These are phyloP conservation scores for Anagyrus pseudococci DNA, from an alignment of 2,888 invertebrate genomes.

Conservation along the genomic window DNA sequence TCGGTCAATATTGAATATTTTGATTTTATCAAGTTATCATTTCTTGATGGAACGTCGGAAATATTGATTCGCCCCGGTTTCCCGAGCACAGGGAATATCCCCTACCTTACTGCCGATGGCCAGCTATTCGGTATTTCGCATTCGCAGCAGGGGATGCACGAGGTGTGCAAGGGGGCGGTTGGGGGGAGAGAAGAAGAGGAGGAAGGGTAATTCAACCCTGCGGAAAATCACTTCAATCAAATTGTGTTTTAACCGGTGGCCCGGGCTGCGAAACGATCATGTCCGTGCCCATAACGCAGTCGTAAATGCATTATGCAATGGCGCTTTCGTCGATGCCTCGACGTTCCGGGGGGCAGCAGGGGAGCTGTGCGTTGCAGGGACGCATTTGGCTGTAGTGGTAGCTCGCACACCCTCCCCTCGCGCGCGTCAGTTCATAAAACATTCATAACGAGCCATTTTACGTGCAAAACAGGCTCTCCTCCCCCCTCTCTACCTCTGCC, in stretches of 20 bases:
- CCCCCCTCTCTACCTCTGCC: no score
- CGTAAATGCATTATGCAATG: slow-evolving; percentile 36
- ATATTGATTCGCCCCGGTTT: no score
- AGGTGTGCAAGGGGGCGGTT: no score
- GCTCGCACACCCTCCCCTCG: not conserved
- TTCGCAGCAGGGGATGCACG: no score
- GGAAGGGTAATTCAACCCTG: not conserved
- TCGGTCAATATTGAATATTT: no score
- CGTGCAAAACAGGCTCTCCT: slow-evolving; percentile 37
- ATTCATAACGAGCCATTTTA: slow-evolving; percentile 37
- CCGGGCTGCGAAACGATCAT: slow-evolving; percentile 7
- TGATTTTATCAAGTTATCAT: no score
- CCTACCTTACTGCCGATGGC: no score
- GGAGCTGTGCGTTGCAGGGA: not conserved
- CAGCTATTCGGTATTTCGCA: no score
- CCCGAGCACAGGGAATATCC: no score
- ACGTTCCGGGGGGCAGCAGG: not conserved
- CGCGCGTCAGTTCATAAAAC: slow-evolving; percentile 31
- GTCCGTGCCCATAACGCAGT: slow-evolving; percentile 31
- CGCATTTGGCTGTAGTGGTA: not conserved
- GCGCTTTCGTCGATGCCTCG: slow-evolving; percentile 25
- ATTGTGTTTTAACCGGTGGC: slow-evolving; percentile 22
- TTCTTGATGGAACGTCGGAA: no score
- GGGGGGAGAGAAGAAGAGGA: not conserved
- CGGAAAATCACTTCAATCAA: slow-evolving; percentile 24